Evolutionary conservation across 1,140 invertebrate species (phyloP).

Genomic region (Drosophila repletoides): DNA sequence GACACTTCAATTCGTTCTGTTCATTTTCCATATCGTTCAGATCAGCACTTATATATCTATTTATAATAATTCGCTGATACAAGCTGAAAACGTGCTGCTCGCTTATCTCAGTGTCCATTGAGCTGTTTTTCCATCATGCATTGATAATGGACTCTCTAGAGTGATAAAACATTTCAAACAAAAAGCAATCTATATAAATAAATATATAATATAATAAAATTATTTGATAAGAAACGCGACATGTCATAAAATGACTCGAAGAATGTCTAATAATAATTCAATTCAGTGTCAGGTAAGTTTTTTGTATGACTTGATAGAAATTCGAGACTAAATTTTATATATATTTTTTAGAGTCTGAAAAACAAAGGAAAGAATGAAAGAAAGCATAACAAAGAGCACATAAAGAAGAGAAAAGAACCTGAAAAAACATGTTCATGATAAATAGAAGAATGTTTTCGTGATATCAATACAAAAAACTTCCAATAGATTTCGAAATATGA

Average conservation of each 20-base stretch:
- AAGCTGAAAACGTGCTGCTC: not conserved
- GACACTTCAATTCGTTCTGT: slow-evolving; percentile 5
- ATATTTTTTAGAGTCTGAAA: not conserved
- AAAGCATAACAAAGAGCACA: not conserved
- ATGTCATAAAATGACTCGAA: no score
- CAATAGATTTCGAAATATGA: no score
- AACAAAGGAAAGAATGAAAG: not conserved
- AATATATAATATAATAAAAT: no score
- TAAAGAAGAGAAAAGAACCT: no score
- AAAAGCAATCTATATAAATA: not conserved
- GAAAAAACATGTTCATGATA: no score
- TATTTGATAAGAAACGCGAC: no score
- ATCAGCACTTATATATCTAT: not conserved
- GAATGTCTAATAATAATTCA: no score
- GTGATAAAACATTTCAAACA: not conserved
- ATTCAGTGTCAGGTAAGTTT: no score
- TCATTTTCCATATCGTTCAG: not conserved
- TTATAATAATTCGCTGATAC: not conserved
- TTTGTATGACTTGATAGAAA: not conserved
- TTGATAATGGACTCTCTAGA: not conserved
- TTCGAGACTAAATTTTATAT: not conserved
- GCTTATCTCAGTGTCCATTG: slow-evolving; percentile 14
- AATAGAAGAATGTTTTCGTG: no score
- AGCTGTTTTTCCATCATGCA: not conserved
- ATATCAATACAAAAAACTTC: no score